Conservation (phyloP, 2,888 invertebrate genomes). For the Diaperis boleti region DNA sequence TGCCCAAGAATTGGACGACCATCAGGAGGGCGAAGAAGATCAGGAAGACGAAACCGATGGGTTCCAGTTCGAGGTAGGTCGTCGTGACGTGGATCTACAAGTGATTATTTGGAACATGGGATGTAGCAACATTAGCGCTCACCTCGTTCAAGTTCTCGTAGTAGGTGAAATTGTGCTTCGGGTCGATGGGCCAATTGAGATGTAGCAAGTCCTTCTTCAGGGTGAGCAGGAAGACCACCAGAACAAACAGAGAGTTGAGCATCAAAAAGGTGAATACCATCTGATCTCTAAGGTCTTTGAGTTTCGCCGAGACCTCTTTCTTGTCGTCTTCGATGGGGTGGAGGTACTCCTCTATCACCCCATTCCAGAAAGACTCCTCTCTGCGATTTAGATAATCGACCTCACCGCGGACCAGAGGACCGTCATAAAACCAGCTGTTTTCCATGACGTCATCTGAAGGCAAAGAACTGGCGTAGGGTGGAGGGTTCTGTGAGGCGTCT, state of each 20-base stretch:
- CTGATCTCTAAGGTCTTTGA: constrained; percentile 76
- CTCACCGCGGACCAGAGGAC: constrained; percentile 74
- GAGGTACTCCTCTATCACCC: constrained; percentile 81
- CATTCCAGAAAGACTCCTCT: constrained; percentile 83
- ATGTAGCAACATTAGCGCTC: constrained; percentile 23
- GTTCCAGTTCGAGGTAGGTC: constrained; percentile 76
- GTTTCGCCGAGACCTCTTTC: constrained; percentile 64
- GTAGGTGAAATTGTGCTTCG: constrained; percentile 66
- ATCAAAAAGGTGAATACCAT: constrained; percentile 79
- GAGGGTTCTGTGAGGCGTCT: constrained; percentile 22
- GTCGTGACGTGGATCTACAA: constrained; percentile 68
- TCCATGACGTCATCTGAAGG: constrained; percentile 64
- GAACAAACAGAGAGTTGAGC: constrained; percentile 81
- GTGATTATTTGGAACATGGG: background rate
- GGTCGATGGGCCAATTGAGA: constrained; percentile 76
- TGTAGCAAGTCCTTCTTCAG: constrained; percentile 78
- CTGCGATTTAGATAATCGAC: constrained; percentile 74
- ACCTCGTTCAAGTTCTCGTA: constrained; percentile 56
- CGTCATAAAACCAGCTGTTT: constrained; percentile 77
- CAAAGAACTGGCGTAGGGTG: constrained; percentile 69
- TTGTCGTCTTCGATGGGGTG: constrained; percentile 78
- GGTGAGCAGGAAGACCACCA: constrained; percentile 80
- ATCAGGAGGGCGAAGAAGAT: constrained; percentile 78
- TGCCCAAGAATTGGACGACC: constrained; percentile 79
- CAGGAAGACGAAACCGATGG: constrained; percentile 81